phyloP scores from a whole-genome alignment of 2,797 vertebrate species.

The Scyliorhinus canicula region DNA sequence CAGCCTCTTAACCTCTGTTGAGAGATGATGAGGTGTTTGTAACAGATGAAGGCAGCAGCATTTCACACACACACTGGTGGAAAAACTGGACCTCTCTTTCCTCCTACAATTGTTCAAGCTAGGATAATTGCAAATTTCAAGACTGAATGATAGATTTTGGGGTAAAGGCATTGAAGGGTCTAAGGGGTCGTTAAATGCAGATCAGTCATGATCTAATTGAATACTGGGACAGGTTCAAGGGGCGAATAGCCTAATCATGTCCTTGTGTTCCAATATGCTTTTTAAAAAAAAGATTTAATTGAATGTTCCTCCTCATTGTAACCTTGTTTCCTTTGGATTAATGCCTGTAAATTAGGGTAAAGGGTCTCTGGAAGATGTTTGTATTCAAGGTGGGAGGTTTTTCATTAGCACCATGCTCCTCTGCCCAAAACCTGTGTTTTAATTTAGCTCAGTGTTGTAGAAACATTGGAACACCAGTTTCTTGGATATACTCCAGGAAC shows the following conservation, averaged over 20 bases:
- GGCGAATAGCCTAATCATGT: background rate
- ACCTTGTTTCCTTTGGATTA: background rate
- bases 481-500: background rate
- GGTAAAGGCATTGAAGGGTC: background rate
- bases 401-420: background rate
- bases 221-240: background rate
- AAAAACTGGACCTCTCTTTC: too few relatives aligned
- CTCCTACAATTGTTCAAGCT: background rate
- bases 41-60: too few relatives aligned
- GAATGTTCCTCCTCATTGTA: background rate
- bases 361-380: background rate
- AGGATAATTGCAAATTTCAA: background rate
- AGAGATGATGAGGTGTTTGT: too few relatives aligned
- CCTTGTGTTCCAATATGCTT: background rate
- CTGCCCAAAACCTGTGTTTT: background rate
- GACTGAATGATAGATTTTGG: background rate
- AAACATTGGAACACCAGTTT: background rate
- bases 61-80: background rate
- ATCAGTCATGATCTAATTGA: background rate
- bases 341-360: background rate
- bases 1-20: too few relatives aligned
- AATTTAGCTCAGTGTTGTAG: background rate
- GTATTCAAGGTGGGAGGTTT: background rate
- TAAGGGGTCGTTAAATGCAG: background rate
- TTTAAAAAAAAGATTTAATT: background rate